A percentile compares a stretch with the other conserved stretches of the same genome.
Conservation (phyloP, 1,140 invertebrate genomes). For the Ceratina japonica region DNA sequence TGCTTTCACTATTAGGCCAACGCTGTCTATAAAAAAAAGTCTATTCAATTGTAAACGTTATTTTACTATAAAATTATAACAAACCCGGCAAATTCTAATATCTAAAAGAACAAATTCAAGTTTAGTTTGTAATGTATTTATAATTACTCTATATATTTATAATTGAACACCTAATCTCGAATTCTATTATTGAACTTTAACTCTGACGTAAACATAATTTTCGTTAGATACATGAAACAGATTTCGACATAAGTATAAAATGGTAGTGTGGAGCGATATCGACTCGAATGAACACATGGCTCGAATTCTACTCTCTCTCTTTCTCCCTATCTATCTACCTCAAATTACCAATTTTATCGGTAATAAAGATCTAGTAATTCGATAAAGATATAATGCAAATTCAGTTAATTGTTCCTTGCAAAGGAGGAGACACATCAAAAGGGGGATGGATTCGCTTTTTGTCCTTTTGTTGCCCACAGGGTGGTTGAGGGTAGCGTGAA, state of each 20-base stretch:
- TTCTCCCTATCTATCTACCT: slow-evolving; percentile 46
- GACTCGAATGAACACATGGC: slow-evolving; percentile 70
- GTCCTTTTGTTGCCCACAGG: slow-evolving; percentile 61
- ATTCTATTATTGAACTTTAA: no score
- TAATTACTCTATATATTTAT: no score
- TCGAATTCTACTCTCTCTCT: slow-evolving; percentile 63
- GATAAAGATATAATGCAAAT: slow-evolving; percentile 80
- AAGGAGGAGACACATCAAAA: slow-evolving; percentile 58
- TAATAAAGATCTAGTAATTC: slow-evolving; percentile 79
- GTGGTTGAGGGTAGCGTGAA: slow-evolving; percentile 45
- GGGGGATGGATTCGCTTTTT: slow-evolving; percentile 51
- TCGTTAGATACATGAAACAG: no score
- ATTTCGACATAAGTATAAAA: neutral
- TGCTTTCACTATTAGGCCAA: slow-evolving; percentile 28
- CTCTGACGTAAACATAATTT: no score
- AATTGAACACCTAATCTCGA: no score
- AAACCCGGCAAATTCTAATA: no score
- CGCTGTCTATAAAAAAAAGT: no score
- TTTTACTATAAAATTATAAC: no score
- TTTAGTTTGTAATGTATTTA: no score
- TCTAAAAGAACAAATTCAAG: no score
- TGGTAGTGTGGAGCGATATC: slow-evolving; percentile 51
- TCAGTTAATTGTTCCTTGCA: slow-evolving; percentile 77
- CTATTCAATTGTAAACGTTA: no score
- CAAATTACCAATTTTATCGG: slow-evolving; percentile 79